Base-by-base conservation (phyloP, 2,888 invertebrate genomes). In the Lissocephala sabroskyi region DNA sequence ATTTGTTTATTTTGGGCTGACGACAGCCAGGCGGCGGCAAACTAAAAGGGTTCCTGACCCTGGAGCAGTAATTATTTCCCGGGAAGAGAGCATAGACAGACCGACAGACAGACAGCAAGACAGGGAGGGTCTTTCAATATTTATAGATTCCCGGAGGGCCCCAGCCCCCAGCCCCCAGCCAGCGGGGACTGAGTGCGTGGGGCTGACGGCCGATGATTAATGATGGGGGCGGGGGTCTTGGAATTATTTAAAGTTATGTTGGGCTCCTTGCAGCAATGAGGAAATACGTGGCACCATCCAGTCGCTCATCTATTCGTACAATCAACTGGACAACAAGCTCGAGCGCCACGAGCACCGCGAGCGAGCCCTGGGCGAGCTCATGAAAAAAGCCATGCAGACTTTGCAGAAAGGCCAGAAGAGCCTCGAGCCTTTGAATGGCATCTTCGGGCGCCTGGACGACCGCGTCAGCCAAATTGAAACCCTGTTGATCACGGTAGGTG, bases 281-380 rank as follows among this genome's bases (percentile, higher is more conserved):
- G 81, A 82, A 32, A 66, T 83, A 1, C 88, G 92, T 56, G 91
- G 92, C 71, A 93, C 93, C 0, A 89, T 95, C 80, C 82, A 94
- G 56, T 92, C 93, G 14, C 85, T 95, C 49, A 91, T 93, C 7
- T 92, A 92, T 78, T 92, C 93, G 82, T 91, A 94, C 81, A 88
- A 93, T 36, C 88, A 89, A 30, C 89, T 92, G 42, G 93, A 93
- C 57, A 93, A 92, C 78, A 95, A 94, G 84, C 82, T 95, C 55
- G 94, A 95, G 77, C 86, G 95, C 2, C 95, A 95, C 82, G 95
- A 95, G 81, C 90, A 88, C 66, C 86, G 95, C 9, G 94, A 95
- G 82, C 88, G 92, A 58, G 89, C 90, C 0, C 85, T 94, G 16
- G 94, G 93, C 0, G 94, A 95, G 49, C 88, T 92, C 61, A 79